phyloP scores from a whole-genome alignment of 1,140 invertebrate genomes.

The Pissodes strobi region DNA sequence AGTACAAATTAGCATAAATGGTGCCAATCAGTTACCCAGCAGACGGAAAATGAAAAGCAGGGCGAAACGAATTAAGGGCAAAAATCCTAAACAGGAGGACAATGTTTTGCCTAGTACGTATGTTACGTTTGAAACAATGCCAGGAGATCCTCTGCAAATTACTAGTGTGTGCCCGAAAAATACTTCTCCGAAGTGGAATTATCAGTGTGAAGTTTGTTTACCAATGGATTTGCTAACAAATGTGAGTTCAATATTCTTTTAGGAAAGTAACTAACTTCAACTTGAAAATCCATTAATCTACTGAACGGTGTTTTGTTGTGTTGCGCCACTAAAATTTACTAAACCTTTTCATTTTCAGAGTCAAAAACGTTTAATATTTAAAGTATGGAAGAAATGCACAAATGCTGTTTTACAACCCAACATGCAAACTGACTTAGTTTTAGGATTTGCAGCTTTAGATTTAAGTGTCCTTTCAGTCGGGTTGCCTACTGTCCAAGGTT shows the following conservation, averaged over 20 bases:
- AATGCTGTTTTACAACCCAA: conserved; percentile 53
- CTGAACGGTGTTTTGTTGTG: conserved; percentile 2
- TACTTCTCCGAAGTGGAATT: conserved; percentile 63
- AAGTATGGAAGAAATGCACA: conserved; percentile 62
- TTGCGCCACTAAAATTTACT: no score
- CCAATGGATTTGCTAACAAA: conserved; percentile 60
- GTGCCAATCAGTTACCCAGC: conserved; percentile 63
- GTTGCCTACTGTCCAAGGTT: conserved; percentile 61
- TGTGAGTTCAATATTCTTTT: conserved; percentile 52
- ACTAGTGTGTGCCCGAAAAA: conserved; percentile 60
- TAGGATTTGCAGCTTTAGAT: conserved; percentile 66
- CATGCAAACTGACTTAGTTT: conserved; percentile 59
- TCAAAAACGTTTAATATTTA: conserved; percentile 63
- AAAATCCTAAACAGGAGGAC: conserved; percentile 41
- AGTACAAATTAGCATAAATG: conserved; percentile 61
- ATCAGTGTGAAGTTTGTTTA: conserved; percentile 60
- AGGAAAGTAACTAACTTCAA: no score
- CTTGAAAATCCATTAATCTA: conserved; percentile 7
- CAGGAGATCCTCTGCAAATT: conserved; percentile 51
- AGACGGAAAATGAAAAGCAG: conserved; percentile 50
- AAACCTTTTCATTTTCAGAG: no score
- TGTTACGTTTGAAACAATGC: conserved; percentile 62
- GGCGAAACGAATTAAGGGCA: conserved; percentile 43
- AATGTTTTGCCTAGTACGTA: conserved; percentile 60
- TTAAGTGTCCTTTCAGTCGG: conserved; percentile 60